Conservation (phyloP, 1,140 invertebrate genomes). For the Drosophila ficusphila region DNA sequence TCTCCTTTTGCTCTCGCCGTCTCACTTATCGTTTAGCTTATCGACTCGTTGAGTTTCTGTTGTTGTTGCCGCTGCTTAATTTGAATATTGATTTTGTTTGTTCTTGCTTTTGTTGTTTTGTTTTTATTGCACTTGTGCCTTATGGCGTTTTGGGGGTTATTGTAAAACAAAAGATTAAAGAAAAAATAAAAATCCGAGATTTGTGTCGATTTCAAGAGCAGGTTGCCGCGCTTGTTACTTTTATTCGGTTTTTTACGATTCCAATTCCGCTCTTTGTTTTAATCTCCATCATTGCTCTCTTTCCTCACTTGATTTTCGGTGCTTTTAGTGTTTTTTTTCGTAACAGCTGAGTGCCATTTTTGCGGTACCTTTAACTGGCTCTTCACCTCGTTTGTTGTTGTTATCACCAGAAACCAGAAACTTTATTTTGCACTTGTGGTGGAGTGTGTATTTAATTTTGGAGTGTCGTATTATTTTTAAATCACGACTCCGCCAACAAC, state of each 20-base stretch:
- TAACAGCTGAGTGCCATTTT: conserved; percentile 44
- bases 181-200: conserved; percentile 21
- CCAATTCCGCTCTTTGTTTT: conserved; percentile 35
- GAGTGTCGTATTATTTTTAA: conserved; percentile 16
- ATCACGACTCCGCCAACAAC: conserved; percentile 28
- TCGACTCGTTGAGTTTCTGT: conserved; percentile 62
- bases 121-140: conserved; percentile 74
- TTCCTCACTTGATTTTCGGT: conserved; percentile 9
- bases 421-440: conserved; percentile 23
- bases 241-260: conserved; percentile 25
- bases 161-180: conserved; percentile 47
- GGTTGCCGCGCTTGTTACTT: conserved; percentile 21
- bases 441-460: conserved; percentile 8
- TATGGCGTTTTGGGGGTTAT: conserved; percentile 24
- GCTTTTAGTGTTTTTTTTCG: conserved; percentile 26
- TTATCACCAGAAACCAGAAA: conserved; percentile 16
- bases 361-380: conserved; percentile 1
- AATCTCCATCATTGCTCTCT: conserved; percentile 19
- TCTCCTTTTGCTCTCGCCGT: background rate
- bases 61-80: conserved; percentile 55
- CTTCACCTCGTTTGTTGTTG: background rate
- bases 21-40: conserved; percentile 65
- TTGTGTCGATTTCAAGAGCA: conserved; percentile 21
- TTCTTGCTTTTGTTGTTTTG: conserved; percentile 36
- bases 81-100: conserved; percentile 75